phyloP scores from a whole-genome alignment of 2,888 invertebrate species.

The Phortica okadai region DNA sequence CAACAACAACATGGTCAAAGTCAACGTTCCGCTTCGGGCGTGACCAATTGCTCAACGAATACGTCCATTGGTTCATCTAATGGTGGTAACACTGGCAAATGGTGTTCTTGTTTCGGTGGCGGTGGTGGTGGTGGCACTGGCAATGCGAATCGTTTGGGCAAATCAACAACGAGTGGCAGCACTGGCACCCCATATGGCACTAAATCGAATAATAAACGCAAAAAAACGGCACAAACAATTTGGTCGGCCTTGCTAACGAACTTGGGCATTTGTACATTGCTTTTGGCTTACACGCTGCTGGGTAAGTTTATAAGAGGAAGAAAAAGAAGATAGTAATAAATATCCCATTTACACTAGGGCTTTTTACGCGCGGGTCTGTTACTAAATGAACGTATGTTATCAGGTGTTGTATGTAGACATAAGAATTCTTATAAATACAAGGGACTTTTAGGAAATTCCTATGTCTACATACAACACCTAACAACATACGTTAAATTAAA shows the following conservation, averaged over 20 bases:
- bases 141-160: neutral
- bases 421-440: too few relatives aligned
- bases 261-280: conserved; percentile 87
- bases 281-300: conserved; percentile 87
- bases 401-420: too few relatives aligned
- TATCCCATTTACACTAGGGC: too few relatives aligned
- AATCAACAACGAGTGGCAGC: conserved; percentile 1
- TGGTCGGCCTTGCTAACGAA: conserved; percentile 87
- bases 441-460: too few relatives aligned
- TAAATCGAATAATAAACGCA: conserved; percentile 56
- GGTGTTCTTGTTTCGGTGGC: conserved; percentile 56
- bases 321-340: neutral
- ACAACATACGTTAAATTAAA: too few relatives aligned
- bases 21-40: neutral
- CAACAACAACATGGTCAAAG: conserved; percentile 31
- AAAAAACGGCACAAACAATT: conserved; percentile 70
- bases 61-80: conserved; percentile 3
- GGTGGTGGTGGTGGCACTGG: conserved; percentile 29
- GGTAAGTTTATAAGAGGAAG: conserved; percentile 75
- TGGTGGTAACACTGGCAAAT: conserved; percentile 45
- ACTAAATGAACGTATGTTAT: too few relatives aligned
- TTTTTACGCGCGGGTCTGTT: too few relatives aligned
- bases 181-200: conserved; percentile 32
- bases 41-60: neutral
- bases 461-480: too few relatives aligned